Conservation (phyloP, 2,888 invertebrate species). For the Dione vanillae region DNA sequence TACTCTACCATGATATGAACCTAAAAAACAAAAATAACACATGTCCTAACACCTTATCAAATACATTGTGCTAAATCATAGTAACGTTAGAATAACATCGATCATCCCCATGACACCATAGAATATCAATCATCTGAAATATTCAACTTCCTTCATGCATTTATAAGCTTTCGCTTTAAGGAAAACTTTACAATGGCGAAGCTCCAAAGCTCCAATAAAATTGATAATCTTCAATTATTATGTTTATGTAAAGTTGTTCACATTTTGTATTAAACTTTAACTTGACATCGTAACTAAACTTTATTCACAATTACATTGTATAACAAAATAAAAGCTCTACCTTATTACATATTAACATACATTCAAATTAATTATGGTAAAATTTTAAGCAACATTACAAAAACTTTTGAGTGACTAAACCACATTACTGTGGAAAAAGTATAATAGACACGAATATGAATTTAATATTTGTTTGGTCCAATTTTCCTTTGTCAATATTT, state of each 20-base stretch:
- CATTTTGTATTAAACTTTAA: neutral
- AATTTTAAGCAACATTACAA: neutral
- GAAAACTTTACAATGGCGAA: neutral
- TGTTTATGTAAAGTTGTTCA: neutral
- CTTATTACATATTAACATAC: neutral
- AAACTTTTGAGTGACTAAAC: neutral
- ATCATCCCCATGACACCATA: neutral
- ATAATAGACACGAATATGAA: too few relatives aligned
- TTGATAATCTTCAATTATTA: neutral
- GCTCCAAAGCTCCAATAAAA: neutral
- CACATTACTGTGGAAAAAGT: neutral
- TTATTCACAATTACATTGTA: neutral
- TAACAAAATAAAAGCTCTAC: neutral
- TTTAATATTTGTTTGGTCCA: neutral
- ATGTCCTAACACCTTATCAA: too few relatives aligned
- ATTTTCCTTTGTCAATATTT: neutral
- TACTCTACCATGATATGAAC: too few relatives aligned
- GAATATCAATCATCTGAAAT: conserved; percentile 18
- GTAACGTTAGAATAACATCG: neutral
- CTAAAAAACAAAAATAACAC: too few relatives aligned
- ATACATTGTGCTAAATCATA: conserved; percentile 1
- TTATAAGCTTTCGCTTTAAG: neutral
- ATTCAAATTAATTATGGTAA: neutral
- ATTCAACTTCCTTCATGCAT: conserved; percentile 4
- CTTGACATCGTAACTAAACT: neutral